Evolutionary conservation across 2,113 vertebrate species (phyloP), one percentile per base, ranked within the genome.

Genomic region (Caloenas nicobarica): DNA sequence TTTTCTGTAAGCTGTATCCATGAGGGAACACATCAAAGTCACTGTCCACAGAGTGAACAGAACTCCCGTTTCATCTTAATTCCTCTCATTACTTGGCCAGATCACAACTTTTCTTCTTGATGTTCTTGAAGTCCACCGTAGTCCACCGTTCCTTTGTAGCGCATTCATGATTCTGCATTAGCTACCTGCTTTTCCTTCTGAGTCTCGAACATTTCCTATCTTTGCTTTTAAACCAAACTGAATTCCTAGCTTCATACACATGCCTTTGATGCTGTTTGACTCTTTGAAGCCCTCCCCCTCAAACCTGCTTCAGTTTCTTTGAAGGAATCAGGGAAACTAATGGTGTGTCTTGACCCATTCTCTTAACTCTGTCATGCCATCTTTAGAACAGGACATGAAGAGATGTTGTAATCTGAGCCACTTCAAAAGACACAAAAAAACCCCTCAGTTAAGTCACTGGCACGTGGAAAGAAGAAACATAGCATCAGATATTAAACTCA

Each of bases 141-240:
- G 80, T 61, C 58, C 31, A 62, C n/a, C 54, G 21, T 51, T 87
- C 70, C 68, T 81, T 93, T 86, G 44, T 88, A 69, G 50, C 44
- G 77, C 57, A 50, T 57, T 85, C 58, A 61, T 83, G 58, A 91
- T 77, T 88, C 58, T 61, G 22, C 21, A 50, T 88, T 73, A 86
- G 29, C 34, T 83, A 50, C 5, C 31, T 91, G 12, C 38, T 88
- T 89, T 86, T 53, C 58, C 36, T 36, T 88, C 64, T 48, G 44
- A 44, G 29, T 53, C 48, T 57, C 64, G 31, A 26, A 44, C 58
- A 15, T 72, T 86, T 64, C 58, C 62, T 83, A 10, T 40, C 54
- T 77, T 83, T 81, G 8, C 64, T 88, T 96, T 93, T 56, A 86
- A 90, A 78, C 50, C 34, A 51, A 88, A 90, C 58, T 80, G 81